A percentile compares a stretch with the other conserved stretches of the same genome.
Conservation (phyloP, 2,888 invertebrate species). For the Hemicrepidius hirtus region DNA sequence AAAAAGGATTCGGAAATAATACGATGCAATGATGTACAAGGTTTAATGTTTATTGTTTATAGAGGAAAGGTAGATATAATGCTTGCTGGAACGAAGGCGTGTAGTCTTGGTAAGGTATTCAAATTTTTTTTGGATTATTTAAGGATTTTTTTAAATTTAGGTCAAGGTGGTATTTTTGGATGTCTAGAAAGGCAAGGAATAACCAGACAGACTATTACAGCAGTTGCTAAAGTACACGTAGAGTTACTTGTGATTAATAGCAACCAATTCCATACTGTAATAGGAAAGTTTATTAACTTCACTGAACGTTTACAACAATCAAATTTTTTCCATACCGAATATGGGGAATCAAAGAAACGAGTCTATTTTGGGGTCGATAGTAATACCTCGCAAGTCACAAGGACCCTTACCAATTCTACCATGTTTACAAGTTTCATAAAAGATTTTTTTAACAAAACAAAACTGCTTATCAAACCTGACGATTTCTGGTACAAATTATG, state of each 20-base stretch:
- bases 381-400: not conserved
- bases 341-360: slow-evolving; percentile 2
- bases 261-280: slow-evolving; percentile 33
- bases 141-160: slow-evolving; percentile 22
- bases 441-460: slow-evolving; percentile 4
- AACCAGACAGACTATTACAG: slow-evolving; percentile 55
- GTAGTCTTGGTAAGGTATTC: slow-evolving; percentile 36
- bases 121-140: too few relatives aligned
- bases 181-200: slow-evolving; percentile 51
- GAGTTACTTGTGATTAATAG: slow-evolving; percentile 48
- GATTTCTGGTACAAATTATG: slow-evolving; percentile 44
- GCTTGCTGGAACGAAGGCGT: slow-evolving; percentile 25
- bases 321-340: slow-evolving; percentile 29
- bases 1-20: slow-evolving; percentile 58
- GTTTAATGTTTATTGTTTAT: slow-evolving; percentile 55
- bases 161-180: slow-evolving; percentile 56
- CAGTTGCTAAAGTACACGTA: slow-evolving; percentile 50
- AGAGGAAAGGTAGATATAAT: slow-evolving; percentile 56
- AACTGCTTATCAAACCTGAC: slow-evolving; percentile 19
- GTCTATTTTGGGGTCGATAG: not conserved
- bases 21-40: slow-evolving; percentile 59
- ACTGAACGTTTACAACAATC: slow-evolving; percentile 5
- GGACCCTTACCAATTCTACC: not conserved
- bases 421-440: not conserved
- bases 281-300: slow-evolving; percentile 4